These are phyloP conservation scores for Atethmia centrago DNA, from an alignment of 2,888 invertebrate species.

Conservation along the genomic window DNA sequence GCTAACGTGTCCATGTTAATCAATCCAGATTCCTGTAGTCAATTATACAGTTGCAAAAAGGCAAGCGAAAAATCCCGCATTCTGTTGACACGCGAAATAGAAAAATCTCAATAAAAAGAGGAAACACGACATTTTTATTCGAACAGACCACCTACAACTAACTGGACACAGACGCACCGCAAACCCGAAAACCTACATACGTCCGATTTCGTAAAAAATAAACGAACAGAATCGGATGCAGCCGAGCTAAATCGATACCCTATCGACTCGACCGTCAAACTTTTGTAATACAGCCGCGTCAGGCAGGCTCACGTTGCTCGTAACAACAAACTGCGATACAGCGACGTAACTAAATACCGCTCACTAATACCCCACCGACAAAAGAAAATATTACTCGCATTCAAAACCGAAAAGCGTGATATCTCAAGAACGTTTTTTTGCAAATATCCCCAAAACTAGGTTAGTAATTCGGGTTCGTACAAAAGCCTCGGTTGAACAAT, in stretches of 20 bases:
- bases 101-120: conserved; percentile 74
- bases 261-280: conserved; percentile 83
- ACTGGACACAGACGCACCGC: conserved; percentile 82
- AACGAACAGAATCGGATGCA: conserved; percentile 80
- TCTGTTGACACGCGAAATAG: conserved; percentile 77
- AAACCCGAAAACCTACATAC: conserved; percentile 89
- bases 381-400: conserved; percentile 87
- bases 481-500: conserved; percentile 84
- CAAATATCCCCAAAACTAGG: conserved; percentile 89
- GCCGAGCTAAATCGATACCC: conserved; percentile 85
- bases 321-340: conserved; percentile 61
- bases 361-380: conserved; percentile 83
- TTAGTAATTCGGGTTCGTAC: conserved; percentile 88
- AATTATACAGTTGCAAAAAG: conserved; percentile 36
- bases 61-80: conserved; percentile 49
- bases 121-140: conserved; percentile 74
- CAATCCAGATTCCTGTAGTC: conserved; percentile 33
- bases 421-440: conserved; percentile 82
- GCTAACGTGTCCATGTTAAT: conserved; percentile 21
- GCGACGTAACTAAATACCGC: conserved; percentile 79
- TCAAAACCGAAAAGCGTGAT: conserved; percentile 88
- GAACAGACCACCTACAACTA: conserved; percentile 80
- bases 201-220: conserved; percentile 84
- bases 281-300: conserved; percentile 82
- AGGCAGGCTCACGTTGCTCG: conserved; percentile 57